Percentiles rank a stretch among this genome's conserved stretches.
Evolutionary conservation across 2,888 invertebrate genomes (phyloP).

Genomic region (Dryocosmus kuriphilus): DNA sequence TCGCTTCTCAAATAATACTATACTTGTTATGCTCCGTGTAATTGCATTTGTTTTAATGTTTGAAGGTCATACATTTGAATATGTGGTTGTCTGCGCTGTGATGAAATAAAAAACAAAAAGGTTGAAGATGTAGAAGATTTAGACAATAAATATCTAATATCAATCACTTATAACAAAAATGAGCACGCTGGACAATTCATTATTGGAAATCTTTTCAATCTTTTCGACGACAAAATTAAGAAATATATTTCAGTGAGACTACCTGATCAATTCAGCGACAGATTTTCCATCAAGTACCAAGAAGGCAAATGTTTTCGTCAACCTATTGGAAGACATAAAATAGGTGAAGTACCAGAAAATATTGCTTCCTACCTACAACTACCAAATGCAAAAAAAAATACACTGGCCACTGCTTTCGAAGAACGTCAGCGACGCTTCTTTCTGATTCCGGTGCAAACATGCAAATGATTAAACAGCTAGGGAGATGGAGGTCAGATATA

Average conservation of each 20-base stretch:
- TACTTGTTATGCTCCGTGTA: too few relatives aligned
- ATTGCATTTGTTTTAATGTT: slow-evolving; percentile 17
- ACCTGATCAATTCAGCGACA: slow-evolving; percentile 22
- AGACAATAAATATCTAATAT: slow-evolving; percentile 31
- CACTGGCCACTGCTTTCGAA: slow-evolving; percentile 47
- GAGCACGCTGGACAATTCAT: slow-evolving; percentile 42
- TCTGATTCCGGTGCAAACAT: too few relatives aligned
- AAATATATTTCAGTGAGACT: slow-evolving; percentile 37
- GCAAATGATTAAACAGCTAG: too few relatives aligned
- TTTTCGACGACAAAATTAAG: slow-evolving; percentile 20
- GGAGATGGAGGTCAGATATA: too few relatives aligned
- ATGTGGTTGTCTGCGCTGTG: slow-evolving; percentile 37
- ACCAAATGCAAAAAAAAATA: slow-evolving; percentile 36
- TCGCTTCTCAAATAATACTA: too few relatives aligned
- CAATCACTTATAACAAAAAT: slow-evolving; percentile 18
- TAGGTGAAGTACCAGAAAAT: slow-evolving; percentile 30
- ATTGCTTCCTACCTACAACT: slow-evolving; percentile 40
- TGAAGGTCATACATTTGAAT: slow-evolving; percentile 39
- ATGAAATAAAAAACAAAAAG: slow-evolving; percentile 38
- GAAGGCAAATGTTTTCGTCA: slow-evolving; percentile 42
- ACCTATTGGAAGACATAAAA: slow-evolving; percentile 45
- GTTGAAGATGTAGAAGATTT: slow-evolving; percentile 27
- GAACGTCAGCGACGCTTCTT: too few relatives aligned
- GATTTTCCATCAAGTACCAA: slow-evolving; percentile 44
- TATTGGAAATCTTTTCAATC: slow-evolving; percentile 41